Evolutionary conservation across 2,888 invertebrate species (phyloP).

Genomic region (Incurvaria masculella): DNA sequence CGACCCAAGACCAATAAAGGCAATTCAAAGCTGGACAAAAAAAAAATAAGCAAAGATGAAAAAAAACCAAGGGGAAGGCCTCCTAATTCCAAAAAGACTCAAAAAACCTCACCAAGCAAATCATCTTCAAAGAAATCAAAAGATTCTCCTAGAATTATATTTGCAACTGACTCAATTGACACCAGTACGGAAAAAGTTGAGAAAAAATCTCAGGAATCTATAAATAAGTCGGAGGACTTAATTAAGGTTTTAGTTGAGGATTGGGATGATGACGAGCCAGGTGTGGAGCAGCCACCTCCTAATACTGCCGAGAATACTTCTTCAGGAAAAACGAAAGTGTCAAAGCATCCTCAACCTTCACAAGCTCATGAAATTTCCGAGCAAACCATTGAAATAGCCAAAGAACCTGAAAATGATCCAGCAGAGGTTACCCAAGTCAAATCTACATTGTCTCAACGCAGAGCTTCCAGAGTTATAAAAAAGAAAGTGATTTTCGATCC

Average conservation of each 20-base stretch:
- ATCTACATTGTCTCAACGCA: slow-evolving; percentile 30
- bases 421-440: slow-evolving; percentile 22
- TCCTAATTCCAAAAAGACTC: too few species aligned
- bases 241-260: slow-evolving; percentile 54
- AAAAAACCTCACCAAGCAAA: too few species aligned
- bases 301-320: slow-evolving; percentile 16
- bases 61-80: too few species aligned
- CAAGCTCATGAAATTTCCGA: slow-evolving; percentile 22
- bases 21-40: too few species aligned
- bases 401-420: not conserved
- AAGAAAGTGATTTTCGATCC: slow-evolving; percentile 75
- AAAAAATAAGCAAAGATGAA: too few species aligned
- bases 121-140: too few species aligned
- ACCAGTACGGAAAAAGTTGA: too few species aligned
- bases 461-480: slow-evolving; percentile 60
- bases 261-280: slow-evolving; percentile 46
- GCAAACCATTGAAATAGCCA: slow-evolving; percentile 7
- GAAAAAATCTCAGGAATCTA: too few species aligned
- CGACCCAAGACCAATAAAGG: too few species aligned
- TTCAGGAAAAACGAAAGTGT: slow-evolving; percentile 20
- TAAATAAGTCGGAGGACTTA: slow-evolving; percentile 22
- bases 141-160: too few species aligned
- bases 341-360: slow-evolving; percentile 19
- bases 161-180: too few species aligned
- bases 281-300: slow-evolving; percentile 19